A percentile compares a stretch with the other conserved stretches of the same genome.
These are phyloP conservation scores for Ibycter americanus DNA, from an alignment of 2,797 vertebrate genomes.

Conservation along the genomic window DNA sequence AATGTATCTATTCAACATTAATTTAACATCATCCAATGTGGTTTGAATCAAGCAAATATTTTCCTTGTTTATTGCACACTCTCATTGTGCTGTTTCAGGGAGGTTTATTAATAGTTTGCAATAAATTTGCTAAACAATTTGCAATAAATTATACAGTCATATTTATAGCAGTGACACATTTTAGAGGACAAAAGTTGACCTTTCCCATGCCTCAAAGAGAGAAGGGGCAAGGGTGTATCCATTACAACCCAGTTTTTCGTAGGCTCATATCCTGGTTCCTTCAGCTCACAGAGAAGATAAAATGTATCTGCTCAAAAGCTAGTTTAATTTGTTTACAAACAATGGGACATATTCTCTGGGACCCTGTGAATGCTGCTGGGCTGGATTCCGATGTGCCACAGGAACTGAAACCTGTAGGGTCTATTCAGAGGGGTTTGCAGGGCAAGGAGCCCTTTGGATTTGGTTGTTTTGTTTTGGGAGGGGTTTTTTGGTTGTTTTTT, in stretches of 20 bases:
- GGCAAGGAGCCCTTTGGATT: background rate
- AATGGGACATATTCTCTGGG: background rate
- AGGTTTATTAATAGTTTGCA: slow-evolving; percentile 75
- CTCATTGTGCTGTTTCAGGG: slow-evolving; percentile 67
- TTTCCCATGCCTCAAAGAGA: slow-evolving; percentile 76
- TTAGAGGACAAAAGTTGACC: slow-evolving; percentile 76
- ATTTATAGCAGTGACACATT: slow-evolving; percentile 77
- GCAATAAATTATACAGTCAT: slow-evolving; percentile 74
- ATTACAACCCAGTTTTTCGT: slow-evolving; percentile 34
- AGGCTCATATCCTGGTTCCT: slow-evolving; percentile 59
- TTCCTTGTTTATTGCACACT: slow-evolving; percentile 71
- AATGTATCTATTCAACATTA: slow-evolving; percentile 58
- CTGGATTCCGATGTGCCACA: background rate
- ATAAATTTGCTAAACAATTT: slow-evolving; percentile 76
- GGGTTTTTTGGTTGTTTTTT: background rate
- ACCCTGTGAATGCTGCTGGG: background rate
- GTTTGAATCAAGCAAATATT: slow-evolving; percentile 75
- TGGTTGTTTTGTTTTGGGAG: background rate
- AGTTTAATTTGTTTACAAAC: slow-evolving; percentile 54
- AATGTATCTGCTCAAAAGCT: slow-evolving; percentile 21
- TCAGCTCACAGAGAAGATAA: slow-evolving; percentile 47
- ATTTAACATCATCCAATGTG: slow-evolving; percentile 69
- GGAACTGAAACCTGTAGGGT: slow-evolving; percentile 24
- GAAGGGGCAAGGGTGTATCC: slow-evolving; percentile 68
- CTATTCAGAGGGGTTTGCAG: background rate